Evolutionary conservation across 2,113 vertebrate species (phyloP).

Genomic region (Microtus ochrogaster): DNA sequence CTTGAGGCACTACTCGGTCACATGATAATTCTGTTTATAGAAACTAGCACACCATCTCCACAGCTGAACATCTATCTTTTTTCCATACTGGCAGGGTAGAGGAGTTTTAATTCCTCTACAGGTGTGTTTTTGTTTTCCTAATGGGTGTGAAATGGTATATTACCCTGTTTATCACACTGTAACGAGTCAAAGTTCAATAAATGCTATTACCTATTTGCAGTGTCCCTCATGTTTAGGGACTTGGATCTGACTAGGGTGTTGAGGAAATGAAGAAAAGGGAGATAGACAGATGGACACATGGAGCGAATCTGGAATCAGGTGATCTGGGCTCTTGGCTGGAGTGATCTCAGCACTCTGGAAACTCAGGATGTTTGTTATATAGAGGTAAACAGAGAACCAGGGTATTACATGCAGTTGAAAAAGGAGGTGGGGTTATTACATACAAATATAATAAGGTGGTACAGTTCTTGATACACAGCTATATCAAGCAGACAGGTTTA

Average conservation of each 20-base stretch:
- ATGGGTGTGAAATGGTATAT: not conserved
- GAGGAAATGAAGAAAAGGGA: not conserved
- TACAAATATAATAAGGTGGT: not conserved
- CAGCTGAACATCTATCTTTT: not conserved
- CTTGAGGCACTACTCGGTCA: not conserved
- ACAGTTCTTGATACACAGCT: not conserved
- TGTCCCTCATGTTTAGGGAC: not conserved
- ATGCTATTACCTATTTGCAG: not conserved
- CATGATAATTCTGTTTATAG: constrained; percentile 34
- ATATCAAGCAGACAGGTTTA: not conserved
- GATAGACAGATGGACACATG: not conserved
- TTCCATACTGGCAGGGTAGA: not conserved
- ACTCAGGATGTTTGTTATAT: not conserved
- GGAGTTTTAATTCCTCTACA: not conserved
- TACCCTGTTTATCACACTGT: not conserved
- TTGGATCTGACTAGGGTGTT: not conserved
- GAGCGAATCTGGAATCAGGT: not conserved
- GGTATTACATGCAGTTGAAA: not conserved
- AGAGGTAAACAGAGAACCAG: not conserved
- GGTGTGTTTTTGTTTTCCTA: not conserved
- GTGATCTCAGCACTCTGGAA: not conserved
- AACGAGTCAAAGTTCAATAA: not conserved
- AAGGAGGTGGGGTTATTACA: too few relatives aligned
- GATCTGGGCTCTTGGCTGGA: not conserved
- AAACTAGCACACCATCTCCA: not conserved